These are phyloP conservation scores for Ia io DNA, from an alignment of 2,113 vertebrate species.

Conservation along the genomic window DNA sequence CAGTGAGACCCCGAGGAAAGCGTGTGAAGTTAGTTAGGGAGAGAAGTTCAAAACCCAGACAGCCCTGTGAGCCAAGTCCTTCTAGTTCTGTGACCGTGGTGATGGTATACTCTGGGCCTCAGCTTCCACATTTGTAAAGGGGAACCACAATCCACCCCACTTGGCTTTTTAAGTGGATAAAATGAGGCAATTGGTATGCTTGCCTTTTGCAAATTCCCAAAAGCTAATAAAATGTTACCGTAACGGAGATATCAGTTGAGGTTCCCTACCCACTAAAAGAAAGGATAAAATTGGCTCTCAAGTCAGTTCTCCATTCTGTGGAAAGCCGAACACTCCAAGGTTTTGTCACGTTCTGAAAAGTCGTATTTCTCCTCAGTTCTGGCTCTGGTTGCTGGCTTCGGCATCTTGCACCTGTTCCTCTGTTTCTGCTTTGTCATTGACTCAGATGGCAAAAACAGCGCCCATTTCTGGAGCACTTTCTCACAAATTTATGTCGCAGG, in stretches of 20 bases:
- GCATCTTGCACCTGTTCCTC: slow-evolving; percentile 11
- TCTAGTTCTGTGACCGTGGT: neutral
- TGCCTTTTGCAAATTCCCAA: neutral
- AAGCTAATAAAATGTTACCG: neutral
- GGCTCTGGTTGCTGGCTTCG: slow-evolving; percentile 33
- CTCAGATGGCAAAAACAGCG: neutral
- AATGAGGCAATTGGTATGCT: neutral
- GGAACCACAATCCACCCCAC: neutral
- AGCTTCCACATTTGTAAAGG: neutral
- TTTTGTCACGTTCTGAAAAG: neutral
- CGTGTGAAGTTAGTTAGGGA: neutral
- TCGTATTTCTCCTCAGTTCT: neutral
- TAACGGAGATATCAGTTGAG: neutral
- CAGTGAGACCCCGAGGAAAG: neutral
- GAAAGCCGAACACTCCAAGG: neutral
- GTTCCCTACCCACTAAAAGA: neutral
- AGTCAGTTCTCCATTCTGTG: neutral
- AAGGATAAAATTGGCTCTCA: neutral
- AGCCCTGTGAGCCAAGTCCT: neutral
- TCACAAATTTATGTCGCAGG: neutral
- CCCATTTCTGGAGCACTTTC: neutral
- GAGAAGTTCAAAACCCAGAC: neutral
- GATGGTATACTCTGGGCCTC: neutral
- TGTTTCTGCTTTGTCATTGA: slow-evolving; percentile 30
- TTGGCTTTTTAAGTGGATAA: neutral